Base-by-base conservation (phyloP, 37 sponge, comb jelly and placozoan species). In the Haliclona indistincta region DNA sequence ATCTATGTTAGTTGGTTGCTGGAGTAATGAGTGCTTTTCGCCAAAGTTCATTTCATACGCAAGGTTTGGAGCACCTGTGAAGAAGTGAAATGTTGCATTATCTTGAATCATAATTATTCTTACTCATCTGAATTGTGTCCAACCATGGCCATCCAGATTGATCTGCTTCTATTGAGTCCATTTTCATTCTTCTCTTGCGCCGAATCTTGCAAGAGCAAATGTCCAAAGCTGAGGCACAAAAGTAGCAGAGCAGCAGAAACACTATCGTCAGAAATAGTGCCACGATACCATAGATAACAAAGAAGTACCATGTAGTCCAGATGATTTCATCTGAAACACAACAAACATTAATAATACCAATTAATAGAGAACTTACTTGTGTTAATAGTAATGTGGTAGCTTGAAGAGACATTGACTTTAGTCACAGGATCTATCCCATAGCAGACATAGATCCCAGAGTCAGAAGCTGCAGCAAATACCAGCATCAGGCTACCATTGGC, bases 401-500 rank as follows among this genome's bases (percentile, higher is more conserved):
- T 17, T 15, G 13, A 47, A 17, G 51, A 17, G 15, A 15, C 51
- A 47, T 47, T 47, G 15, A 47, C 51, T 17, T 15, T 15, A 47
- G 51, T 47, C 13, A 47, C 15, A 15, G 10, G 10, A 47, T 47
- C 51, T 15, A 47, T 15, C 51, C 23, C 60, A 58, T 58, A 20
- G 60, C 60, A 58, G 28, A 20, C n/a, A n/a, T 58, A 58, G 22
- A n/a, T 58, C 22, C 60, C 60, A 58, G 13, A 25, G 60, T 20
- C 25, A 25, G 22, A 11, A 58, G 22, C 6, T 8, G 6, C 28
- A n/a, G 26, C 60, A 58, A 25, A 58, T 25, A 6, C n/a, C 11
- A 58, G 13, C 6, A 58, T 58, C 28, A 58, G 60, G 28, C 60
- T 58, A n/a, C 60, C 60, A 58, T 58, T 58, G 11, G 13, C 60